Evolutionary conservation across 2,888 invertebrate genomes (phyloP).

Genomic region (Carabus problematicus): DNA sequence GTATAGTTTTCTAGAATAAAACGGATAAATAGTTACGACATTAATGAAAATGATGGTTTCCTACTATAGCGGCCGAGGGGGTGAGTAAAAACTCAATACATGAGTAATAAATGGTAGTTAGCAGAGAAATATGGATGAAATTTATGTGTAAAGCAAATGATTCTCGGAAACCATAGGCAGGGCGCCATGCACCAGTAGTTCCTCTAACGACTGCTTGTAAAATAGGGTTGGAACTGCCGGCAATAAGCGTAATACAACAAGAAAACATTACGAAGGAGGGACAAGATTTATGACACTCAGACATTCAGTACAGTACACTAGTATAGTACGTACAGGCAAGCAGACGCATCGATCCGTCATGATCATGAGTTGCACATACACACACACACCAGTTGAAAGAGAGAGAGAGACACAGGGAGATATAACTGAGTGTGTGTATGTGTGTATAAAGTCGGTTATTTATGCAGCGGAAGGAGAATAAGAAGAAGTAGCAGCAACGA

Average conservation of each 20-base stretch:
- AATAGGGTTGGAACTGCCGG: conserved; percentile 13
- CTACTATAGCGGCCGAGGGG: too few relatives aligned
- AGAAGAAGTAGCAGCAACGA: neutral
- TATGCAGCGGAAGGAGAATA: neutral
- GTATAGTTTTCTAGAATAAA: too few relatives aligned
- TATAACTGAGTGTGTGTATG: too few relatives aligned
- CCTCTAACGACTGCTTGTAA: conserved; percentile 21
- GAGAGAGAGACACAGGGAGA: too few relatives aligned
- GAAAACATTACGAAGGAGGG: conserved; percentile 16
- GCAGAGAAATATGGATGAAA: conserved; percentile 15
- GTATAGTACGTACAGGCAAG: neutral
- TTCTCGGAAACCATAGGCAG: neutral
- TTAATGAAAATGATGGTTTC: too few relatives aligned
- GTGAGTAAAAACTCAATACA: conserved; percentile 2
- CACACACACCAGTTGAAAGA: neutral
- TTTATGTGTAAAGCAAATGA: conserved; percentile 16
- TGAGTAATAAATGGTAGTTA: neutral
- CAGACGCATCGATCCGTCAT: conserved; percentile 7
- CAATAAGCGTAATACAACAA: conserved; percentile 21
- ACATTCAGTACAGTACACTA: neutral
- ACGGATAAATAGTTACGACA: too few relatives aligned
- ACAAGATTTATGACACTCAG: conserved; percentile 13
- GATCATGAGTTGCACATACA: neutral
- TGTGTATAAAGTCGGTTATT: too few relatives aligned
- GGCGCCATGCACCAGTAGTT: conserved; percentile 7